Evolutionary conservation across 2,113 vertebrate genomes (phyloP).

Genomic region (Pteruthius melanotis): DNA sequence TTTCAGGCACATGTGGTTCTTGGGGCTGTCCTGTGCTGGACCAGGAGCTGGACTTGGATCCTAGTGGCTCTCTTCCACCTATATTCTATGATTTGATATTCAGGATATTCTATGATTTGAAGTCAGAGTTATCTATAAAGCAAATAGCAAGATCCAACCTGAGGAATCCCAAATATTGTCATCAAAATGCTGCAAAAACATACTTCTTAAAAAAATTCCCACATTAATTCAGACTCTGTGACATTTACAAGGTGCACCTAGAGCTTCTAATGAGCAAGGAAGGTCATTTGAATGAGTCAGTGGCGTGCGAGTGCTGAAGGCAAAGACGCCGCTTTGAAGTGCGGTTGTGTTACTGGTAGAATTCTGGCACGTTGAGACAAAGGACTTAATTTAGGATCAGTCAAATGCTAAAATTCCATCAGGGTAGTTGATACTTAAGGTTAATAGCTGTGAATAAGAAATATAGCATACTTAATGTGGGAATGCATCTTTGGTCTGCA

Average conservation of each 20-base stretch:
- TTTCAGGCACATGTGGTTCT: neutral
- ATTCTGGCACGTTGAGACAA: slow-evolving; percentile 38
- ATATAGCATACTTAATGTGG: neutral
- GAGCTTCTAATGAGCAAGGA: slow-evolving; percentile 70
- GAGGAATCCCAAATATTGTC: slow-evolving; percentile 22
- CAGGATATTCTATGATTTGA: neutral
- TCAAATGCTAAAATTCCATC: slow-evolving; percentile 36
- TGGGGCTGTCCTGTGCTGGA: neutral
- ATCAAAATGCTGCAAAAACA: slow-evolving; percentile 50
- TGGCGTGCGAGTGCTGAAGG: slow-evolving; percentile 45
- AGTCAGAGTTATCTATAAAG: neutral
- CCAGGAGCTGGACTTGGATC: neutral
- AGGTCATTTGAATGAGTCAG: slow-evolving; percentile 69
- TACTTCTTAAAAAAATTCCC: neutral
- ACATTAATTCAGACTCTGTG: slow-evolving; percentile 49
- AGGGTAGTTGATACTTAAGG: slow-evolving; percentile 1
- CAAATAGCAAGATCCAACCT: neutral
- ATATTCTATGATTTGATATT: neutral
- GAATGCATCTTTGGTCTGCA: neutral
- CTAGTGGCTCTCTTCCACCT: neutral
- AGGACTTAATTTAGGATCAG: slow-evolving; percentile 55
- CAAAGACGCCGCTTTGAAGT: slow-evolving; percentile 65
- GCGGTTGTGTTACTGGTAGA: slow-evolving; percentile 58
- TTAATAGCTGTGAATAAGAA: slow-evolving; percentile 50
- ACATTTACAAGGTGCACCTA: slow-evolving; percentile 67